These are phyloP conservation scores for Pseudomyrmex sp. DNA, from an alignment of 1,140 invertebrate genomes.

Conservation along the genomic window DNA sequence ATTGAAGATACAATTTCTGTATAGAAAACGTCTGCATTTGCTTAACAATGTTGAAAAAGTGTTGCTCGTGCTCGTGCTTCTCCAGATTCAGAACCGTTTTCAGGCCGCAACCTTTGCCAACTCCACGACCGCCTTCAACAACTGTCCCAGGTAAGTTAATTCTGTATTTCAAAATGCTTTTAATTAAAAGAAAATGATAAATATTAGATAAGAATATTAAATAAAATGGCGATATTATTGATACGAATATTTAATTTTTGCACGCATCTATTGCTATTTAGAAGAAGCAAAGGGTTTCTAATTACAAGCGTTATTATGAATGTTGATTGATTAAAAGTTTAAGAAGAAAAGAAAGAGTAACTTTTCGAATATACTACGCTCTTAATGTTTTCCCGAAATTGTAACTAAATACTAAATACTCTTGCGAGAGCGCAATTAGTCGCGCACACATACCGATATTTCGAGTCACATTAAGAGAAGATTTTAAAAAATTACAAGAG, in stretches of 20 bases:
- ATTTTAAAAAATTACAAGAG: slow-evolving; percentile 30
- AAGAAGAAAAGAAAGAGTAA: slow-evolving; percentile 18
- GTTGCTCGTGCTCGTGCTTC: slow-evolving; percentile 49
- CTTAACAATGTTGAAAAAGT: slow-evolving; percentile 45
- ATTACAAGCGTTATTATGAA: slow-evolving; percentile 34
- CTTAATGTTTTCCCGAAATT: slow-evolving; percentile 26
- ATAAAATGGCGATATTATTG: background rate
- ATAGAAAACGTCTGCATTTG: background rate
- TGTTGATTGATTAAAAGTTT: slow-evolving; percentile 39
- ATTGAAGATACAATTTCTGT: background rate
- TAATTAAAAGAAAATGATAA: background rate
- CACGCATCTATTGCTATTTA: background rate
- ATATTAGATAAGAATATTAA: background rate
- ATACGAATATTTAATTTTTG: background rate
- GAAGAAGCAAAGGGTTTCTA: background rate
- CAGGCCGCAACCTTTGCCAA: slow-evolving; percentile 25
- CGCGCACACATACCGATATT: slow-evolving; percentile 8
- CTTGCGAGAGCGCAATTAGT: slow-evolving; percentile 40
- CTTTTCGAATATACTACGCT: slow-evolving; percentile 30
- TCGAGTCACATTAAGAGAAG: slow-evolving; percentile 2
- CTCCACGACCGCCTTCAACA: slow-evolving; percentile 59
- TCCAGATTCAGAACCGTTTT: slow-evolving; percentile 63
- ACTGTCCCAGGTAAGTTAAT: slow-evolving; percentile 49
- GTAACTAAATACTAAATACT: slow-evolving; percentile 23
- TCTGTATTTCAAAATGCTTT: background rate